Base-by-base conservation (phyloP, 2,888 invertebrate species). In the Megalurothrips usitatus region DNA sequence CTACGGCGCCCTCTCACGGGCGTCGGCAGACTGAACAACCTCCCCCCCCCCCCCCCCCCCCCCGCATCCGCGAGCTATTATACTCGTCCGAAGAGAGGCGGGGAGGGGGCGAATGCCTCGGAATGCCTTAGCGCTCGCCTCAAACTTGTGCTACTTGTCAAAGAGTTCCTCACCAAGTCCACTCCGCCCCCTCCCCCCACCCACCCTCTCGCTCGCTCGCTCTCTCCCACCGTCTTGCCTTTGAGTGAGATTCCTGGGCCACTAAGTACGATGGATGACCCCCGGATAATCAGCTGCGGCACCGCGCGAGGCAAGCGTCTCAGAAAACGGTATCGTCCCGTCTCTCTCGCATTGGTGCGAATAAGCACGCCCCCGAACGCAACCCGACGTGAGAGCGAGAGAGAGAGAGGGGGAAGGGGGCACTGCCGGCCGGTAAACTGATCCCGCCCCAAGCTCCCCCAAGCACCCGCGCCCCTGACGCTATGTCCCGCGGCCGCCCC, bases 91-190 rank as follows among this genome's bases (percentile, higher is more conserved):
- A 26, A 26, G 68, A 43, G 34, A 43, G 34, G 34, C 3, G 34
- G 34, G 2, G 34, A 6, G 34, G 34, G 3, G 34, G 34, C 34
- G 34, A 43, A 43, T 43, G 3, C 68, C 26, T 9, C 23, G 68
- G 26, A 75, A 75, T 75, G 68, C 68, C 26, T 75, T 75, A 26
- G 68, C 58, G 68, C 68, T 75, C 68, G 23, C 26, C 68, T 75
- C 68, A 75, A 75, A 75, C 68, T 75, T 75, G 68, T 75, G 68
- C 68, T 75, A 75, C 68, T 75, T 75, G 68, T 75, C 68, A 75
- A 26, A 75, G 68, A 75, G 68, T 75, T 75, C 68, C 68, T 75
- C 68, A 75, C 68, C 68, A 75, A 75, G 68, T 75, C 68, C 68
- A 26, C 23, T n/a, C 68, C 26, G 1, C n/a, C 68, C 9, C 68